Evolutionary conservation across 35 echinoderm and acorn worm species (phyloP), one percentile per base, ranked within the genome.

Genomic region (Anneissia japonica): DNA sequence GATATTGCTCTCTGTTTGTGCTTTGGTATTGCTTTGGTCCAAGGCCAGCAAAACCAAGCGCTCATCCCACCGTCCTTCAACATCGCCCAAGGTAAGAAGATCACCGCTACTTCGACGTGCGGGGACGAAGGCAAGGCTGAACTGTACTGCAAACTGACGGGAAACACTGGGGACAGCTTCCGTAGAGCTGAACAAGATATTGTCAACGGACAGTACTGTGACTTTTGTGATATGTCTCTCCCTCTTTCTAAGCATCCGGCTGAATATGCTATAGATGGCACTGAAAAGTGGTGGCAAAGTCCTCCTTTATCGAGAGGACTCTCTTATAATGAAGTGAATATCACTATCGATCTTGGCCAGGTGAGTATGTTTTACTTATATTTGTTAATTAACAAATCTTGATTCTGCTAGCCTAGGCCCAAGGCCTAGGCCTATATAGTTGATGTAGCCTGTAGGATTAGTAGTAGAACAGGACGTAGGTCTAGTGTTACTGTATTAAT

Each of bases 221-320:
- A 77, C 31, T 76, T 30, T 41, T 86, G 84, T 35, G 74, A 86
- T 31, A n/a, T 38, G 34, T 31, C 35, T 12, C n/a, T 30, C 14
- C 6, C 37, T 39, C 31, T 21, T 13, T 40, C 37, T 23, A 36
- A 35, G 12, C 84, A 86, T 46, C 74, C 84, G 17, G 84, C 46
- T 14, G 21, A 32, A 26, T 38, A 77, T 7, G 75, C 75, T 34
- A 40, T 86, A 33, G 84, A 86, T 43, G 84, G 73, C 4, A 77
- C 73, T 3, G 36, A 86, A 32, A 37, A 74, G 40, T 86, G 84
- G 84, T 86, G 84, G 84, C 84, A 86, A 76, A 86, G 84, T 46
- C 84, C 84, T 39, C 74, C 84, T 12, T 77, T 86, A 28, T 77
- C 73, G 0, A 86, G 84, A 77, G 73, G 84, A 38, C 29, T 64